phyloP scores from a whole-genome alignment of 2,888 invertebrate species.

The Macroteleia sp. region DNA sequence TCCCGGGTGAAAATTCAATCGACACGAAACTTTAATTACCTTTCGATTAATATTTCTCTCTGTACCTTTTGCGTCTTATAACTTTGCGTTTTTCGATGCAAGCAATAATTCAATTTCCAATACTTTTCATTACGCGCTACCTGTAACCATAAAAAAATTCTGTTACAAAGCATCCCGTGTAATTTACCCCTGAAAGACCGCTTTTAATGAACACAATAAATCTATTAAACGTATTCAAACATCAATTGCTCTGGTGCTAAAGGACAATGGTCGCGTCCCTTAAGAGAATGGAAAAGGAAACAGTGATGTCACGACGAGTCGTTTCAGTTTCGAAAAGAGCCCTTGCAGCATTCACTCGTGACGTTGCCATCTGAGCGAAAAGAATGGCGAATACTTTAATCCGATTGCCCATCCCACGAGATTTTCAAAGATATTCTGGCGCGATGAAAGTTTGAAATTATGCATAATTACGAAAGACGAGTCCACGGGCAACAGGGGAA shows the following conservation, averaged over 20 bases:
- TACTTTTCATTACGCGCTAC: too few relatives aligned
- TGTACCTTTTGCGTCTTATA: too few relatives aligned
- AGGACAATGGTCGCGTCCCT: background rate
- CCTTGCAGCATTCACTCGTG: slow-evolving; percentile 5
- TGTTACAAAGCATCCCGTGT: too few relatives aligned
- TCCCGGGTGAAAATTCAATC: too few relatives aligned
- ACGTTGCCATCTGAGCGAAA: slow-evolving; percentile 23
- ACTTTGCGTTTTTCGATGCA: too few relatives aligned
- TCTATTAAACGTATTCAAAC: slow-evolving; percentile 6
- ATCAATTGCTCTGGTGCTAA: background rate
- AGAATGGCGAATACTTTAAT: slow-evolving; percentile 46
- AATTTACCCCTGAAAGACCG: too few relatives aligned
- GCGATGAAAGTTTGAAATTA: slow-evolving; percentile 54
- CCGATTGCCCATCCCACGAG: slow-evolving; percentile 32
- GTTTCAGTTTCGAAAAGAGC: slow-evolving; percentile 16
- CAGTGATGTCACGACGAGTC: background rate
- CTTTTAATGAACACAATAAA: slow-evolving; percentile 15
- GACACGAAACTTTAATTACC: too few relatives aligned
- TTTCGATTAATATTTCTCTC: too few relatives aligned
- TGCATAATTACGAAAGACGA: slow-evolving; percentile 41
- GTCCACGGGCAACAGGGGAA: background rate
- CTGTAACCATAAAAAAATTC: too few relatives aligned
- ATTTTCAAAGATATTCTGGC: slow-evolving; percentile 23
- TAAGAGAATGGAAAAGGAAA: background rate
- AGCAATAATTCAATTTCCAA: too few relatives aligned